Evolutionary conservation across 2,797 vertebrate species (phyloP).

Genomic region (Columba guinea): DNA sequence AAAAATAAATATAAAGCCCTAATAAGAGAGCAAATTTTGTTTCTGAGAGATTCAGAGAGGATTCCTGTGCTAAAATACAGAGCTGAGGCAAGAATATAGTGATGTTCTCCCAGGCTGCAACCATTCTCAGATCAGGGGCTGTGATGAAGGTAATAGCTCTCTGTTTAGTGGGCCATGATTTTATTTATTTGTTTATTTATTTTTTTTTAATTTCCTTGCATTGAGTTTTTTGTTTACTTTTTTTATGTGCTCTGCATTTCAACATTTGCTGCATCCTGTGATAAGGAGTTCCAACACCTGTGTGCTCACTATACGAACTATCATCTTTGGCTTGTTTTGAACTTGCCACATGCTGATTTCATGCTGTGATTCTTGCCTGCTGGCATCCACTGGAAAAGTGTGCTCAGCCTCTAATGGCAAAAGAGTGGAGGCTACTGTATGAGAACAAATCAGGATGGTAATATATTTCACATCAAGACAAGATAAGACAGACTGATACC

Average conservation of each 20-base stretch:
- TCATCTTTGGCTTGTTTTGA: conserved; percentile 27
- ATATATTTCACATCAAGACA: conserved; percentile 23
- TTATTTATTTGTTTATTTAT: neutral
- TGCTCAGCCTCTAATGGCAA: neutral
- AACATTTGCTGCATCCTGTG: neutral
- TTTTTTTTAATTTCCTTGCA: neutral
- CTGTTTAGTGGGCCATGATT: neutral
- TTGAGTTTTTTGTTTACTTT: neutral
- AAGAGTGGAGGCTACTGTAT: conserved; percentile 17
- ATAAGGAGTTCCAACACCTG: neutral
- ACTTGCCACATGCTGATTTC: conserved; percentile 15
- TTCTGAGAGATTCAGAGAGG: neutral
- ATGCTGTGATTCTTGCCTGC: conserved; percentile 26
- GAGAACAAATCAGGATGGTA: conserved; percentile 21
- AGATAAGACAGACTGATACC: neutral
- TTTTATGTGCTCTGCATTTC: neutral
- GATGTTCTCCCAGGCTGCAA: neutral
- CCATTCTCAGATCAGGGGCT: neutral
- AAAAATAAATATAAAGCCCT: neutral
- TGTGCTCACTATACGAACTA: neutral
- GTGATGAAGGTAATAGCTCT: neutral
- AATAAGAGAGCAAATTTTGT: neutral
- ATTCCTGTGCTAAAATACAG: neutral
- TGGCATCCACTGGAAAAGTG: conserved; percentile 24
- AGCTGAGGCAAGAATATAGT: neutral